Conservation (phyloP, 1,140 invertebrate genomes). For the Streblospio benedicti region DNA sequence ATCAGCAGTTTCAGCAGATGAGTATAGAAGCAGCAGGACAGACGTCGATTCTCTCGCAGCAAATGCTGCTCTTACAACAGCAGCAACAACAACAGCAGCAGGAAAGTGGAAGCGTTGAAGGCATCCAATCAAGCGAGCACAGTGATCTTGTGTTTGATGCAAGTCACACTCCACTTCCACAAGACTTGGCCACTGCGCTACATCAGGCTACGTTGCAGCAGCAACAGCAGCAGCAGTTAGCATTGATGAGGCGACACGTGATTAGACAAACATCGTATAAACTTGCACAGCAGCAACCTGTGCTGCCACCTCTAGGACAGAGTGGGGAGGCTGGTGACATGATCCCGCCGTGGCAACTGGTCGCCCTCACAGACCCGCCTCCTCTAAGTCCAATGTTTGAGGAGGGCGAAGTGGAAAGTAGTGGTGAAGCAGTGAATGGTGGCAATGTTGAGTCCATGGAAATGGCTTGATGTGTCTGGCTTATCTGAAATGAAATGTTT, state of each 20-base stretch:
- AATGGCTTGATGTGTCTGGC: too few species aligned
- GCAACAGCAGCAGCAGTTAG: background rate
- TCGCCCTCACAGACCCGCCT: background rate
- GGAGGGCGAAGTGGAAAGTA: too few species aligned
- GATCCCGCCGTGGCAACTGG: slow-evolving; percentile 12
- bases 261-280: slow-evolving; percentile 70
- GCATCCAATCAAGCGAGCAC: background rate
- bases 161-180: background rate
- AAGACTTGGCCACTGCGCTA: background rate
- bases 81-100: slow-evolving; percentile 4
- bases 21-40: slow-evolving; percentile 29
- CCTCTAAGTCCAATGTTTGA: slow-evolving; percentile 15
- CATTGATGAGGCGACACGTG: slow-evolving; percentile 59
- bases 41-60: background rate
- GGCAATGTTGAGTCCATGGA: too few species aligned
- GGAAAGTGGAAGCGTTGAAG: background rate
- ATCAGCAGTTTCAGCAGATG: slow-evolving; percentile 44
- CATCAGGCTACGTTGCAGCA: background rate
- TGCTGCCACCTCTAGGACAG: slow-evolving; percentile 49
- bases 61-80: background rate
- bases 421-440: too few species aligned
- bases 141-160: background rate
- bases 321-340: slow-evolving; percentile 35
- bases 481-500: too few species aligned
- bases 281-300: slow-evolving; percentile 59